These are phyloP conservation scores for Diplosoma virens DNA, from an alignment of 23 tunicate genomes.

Conservation along the genomic window DNA sequence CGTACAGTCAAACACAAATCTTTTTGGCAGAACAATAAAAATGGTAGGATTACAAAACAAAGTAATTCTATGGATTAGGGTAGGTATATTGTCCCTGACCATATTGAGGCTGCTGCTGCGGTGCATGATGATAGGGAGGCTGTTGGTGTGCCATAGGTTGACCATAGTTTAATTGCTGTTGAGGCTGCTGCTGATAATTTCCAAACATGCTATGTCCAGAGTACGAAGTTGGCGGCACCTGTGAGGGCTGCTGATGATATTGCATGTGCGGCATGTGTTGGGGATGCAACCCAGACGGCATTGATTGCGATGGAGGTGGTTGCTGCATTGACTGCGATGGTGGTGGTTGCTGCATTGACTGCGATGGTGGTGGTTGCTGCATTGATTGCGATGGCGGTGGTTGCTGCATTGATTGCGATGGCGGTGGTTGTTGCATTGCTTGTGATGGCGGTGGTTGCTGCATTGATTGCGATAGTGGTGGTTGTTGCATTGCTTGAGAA, in stretches of 20 bases:
- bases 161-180: background rate
- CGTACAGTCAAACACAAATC: background rate
- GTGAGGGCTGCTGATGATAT: conserved; percentile 1
- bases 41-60: background rate
- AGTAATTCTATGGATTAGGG: background rate
- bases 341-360: background rate
- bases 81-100: conserved; percentile 22
- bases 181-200: conserved; percentile 28
- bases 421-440: background rate
- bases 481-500: conserved; percentile 2
- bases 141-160: conserved; percentile 7
- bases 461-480: background rate
- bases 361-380: conserved; percentile 6
- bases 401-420: conserved; percentile 1
- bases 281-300: background rate
- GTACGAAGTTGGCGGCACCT: conserved; percentile 14
- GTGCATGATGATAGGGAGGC: background rate
- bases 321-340: background rate
- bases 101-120: conserved; percentile 20
- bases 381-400: background rate
- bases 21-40: background rate
- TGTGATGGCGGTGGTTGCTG: background rate
- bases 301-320: background rate
- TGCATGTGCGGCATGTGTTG: conserved; percentile 23
- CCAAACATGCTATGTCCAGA: conserved; percentile 14